These are phyloP conservation scores for Drosophila fulvimacula DNA, from an alignment of 2,888 invertebrate genomes.

Conservation along the genomic window DNA sequence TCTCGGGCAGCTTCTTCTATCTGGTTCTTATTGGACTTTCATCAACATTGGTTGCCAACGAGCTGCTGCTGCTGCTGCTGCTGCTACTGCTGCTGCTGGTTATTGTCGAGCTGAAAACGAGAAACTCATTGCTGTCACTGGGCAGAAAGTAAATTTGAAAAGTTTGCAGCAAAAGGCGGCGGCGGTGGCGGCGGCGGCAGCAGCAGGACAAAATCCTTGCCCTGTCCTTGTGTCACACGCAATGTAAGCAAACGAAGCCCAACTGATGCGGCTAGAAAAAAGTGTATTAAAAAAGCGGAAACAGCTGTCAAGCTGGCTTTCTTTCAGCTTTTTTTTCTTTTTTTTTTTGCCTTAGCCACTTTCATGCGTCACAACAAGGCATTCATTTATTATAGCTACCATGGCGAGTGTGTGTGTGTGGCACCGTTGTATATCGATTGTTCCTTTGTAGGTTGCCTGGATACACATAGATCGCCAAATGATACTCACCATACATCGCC, in stretches of 20 bases:
- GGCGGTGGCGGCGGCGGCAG: constrained; percentile 10
- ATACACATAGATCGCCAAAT: constrained; percentile 97
- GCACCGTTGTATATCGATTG: constrained; percentile 21
- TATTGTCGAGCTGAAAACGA: constrained; percentile 63
- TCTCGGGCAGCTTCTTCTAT: constrained; percentile 34
- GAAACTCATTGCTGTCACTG: constrained; percentile 79
- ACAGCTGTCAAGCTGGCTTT: constrained; percentile 72
- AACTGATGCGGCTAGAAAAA: constrained; percentile 55
- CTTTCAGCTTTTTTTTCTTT: constrained; percentile 5
- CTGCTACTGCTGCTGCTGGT: constrained; percentile 18
- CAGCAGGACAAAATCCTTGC: constrained; percentile 59
- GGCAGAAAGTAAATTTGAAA: constrained; percentile 79
- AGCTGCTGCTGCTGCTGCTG: constrained; percentile 18
- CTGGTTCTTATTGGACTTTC: constrained; percentile 71
- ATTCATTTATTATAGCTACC: constrained; percentile 70
- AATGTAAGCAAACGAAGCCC: constrained; percentile 61
- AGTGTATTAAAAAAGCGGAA: constrained; percentile 80
- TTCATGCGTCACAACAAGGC: constrained; percentile 62
- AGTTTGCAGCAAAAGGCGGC: constrained; percentile 64
- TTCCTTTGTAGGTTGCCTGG: constrained; percentile 92
- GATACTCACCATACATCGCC: constrained; percentile 96
- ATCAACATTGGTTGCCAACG: constrained; percentile 60
- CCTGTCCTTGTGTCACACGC: constrained; percentile 59
- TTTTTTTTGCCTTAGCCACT: constrained; percentile 15
- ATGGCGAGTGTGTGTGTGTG: constrained; percentile 6